Evolutionary conservation across 2,113 vertebrate genomes (phyloP).

Genomic region (Dicrurus megarhynchus): DNA sequence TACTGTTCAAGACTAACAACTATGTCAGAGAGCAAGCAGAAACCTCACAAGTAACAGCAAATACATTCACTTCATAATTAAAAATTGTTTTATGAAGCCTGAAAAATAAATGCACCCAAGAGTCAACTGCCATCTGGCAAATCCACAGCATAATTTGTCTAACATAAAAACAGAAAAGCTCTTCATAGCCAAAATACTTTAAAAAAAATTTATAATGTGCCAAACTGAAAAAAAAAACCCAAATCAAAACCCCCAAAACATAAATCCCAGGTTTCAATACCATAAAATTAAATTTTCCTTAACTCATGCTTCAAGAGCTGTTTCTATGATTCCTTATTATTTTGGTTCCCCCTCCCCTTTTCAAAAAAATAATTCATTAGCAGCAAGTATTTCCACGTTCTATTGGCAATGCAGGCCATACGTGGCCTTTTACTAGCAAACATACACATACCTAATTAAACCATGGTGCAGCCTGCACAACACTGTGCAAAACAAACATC

Average conservation of each 20-base stretch:
- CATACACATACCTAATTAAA: neutral
- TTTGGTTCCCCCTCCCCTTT: neutral
- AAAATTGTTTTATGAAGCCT: neutral
- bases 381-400: neutral
- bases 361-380: neutral
- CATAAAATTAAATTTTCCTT: neutral
- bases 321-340: neutral
- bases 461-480: neutral
- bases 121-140: slow-evolving; percentile 14
- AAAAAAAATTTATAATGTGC: neutral
- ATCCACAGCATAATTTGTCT: neutral
- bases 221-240: neutral
- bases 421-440: neutral
- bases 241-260: neutral
- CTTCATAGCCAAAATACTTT: neutral
- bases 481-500: neutral
- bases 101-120: neutral
- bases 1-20: neutral
- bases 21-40: neutral
- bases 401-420: neutral
- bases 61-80: neutral
- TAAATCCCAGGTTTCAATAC: neutral
- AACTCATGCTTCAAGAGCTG: neutral
- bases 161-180: neutral
- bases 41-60: neutral